Base-by-base conservation (phyloP, 1,140 invertebrate genomes). In the Pseudomyrmex concolor region DNA sequence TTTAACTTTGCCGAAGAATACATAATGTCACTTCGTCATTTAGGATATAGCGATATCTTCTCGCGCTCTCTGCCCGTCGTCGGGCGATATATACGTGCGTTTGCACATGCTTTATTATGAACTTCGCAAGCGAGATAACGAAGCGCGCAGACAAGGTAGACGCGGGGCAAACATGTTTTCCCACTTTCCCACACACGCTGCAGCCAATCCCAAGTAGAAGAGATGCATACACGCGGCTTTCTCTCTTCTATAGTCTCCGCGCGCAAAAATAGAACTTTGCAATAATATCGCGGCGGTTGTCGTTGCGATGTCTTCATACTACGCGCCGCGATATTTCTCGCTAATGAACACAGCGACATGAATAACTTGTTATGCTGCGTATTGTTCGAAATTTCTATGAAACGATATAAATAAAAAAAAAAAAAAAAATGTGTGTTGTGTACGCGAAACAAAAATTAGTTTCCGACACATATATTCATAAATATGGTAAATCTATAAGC, bases 211-310 rank as follows among this genome's bases (percentile, higher is more conserved):
- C 43, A 70, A 9, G 62, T 17, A 12, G 17, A 19, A n/a, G 34
- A 34, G 34, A 34, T 7, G 34, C 34, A 5, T 57, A 13, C 63
- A 50, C 19, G 66, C 51, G 43, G 19, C 64, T 71, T 54, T 34
- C 34, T 34, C 34, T 34, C 34, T 25, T 48, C 13, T 15, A 43
- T 22, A 68, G n/a, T 55, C 34, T 34, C 34, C 34, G 34, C 19
- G 54, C 43, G 12, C 43, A 80, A 71, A 80, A 80, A 80, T 80
- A 80, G 76, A 50, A 71, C 15, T n/a, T 34, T 59, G 9, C 45
- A 80, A 60, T 45, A 25, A 10, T 59, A 43, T 70, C 54, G 55
- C 19, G 12, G 12, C 10, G 45, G 10, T 50, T 45, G n/a, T 22
- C 12, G 10, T 8, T n/a, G 43, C 43, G 34, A 80, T 48, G 76